Conservation (phyloP, 2,888 invertebrate species). For the Pristionchus mayeri region DNA sequence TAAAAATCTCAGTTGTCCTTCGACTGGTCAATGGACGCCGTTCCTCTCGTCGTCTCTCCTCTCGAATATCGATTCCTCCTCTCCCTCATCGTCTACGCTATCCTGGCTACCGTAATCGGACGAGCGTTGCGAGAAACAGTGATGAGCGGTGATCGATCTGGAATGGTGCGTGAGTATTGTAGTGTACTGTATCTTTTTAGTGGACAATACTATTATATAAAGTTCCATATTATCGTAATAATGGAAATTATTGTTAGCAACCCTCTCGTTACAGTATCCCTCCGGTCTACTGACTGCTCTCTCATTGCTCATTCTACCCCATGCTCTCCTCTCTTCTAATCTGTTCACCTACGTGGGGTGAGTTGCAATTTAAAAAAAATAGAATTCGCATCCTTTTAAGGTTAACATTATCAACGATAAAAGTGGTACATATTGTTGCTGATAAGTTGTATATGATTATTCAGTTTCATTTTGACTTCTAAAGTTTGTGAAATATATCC, state of each 20-base stretch:
- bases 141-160: neutral
- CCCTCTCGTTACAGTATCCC: neutral
- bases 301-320: conserved; percentile 89
- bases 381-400: too few species aligned
- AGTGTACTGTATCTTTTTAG: too few species aligned
- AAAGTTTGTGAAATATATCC: too few species aligned
- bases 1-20: conserved; percentile 86
- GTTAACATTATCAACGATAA: too few species aligned
- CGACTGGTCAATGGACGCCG: conserved; percentile 98
- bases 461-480: too few species aligned
- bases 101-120: neutral
- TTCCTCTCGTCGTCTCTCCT: conserved; percentile 87
- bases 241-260: too few species aligned
- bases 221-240: too few species aligned
- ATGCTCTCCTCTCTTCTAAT: conserved; percentile 92
- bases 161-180: neutral
- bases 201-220: neutral
- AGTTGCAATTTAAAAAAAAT: too few species aligned
- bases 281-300: conserved; percentile 78
- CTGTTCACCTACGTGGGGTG: conserved; percentile 93
- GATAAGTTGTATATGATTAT: too few species aligned
- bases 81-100: conserved; percentile 84
- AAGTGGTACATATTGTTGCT: too few species aligned
- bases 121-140: neutral
- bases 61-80: conserved; percentile 85